A percentile compares a stretch with the other conserved stretches of the same genome.
Conservation (phyloP, 2,113 vertebrate species). For the Charina bottae region DNA sequence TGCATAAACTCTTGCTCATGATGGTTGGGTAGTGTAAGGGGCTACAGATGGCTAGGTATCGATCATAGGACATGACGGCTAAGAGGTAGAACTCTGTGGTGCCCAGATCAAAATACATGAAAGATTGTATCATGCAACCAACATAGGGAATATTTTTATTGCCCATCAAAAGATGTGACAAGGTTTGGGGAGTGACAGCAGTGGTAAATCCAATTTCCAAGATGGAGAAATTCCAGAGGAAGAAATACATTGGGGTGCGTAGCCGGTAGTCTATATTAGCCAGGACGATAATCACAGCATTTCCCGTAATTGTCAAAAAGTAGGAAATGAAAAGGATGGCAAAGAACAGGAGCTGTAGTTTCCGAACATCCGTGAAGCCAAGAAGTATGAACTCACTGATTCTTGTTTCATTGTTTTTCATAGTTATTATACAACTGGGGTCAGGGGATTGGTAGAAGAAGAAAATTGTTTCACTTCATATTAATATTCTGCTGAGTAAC, state of each 20-base stretch:
- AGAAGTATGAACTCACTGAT: constrained; percentile 53
- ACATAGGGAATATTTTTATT: neutral
- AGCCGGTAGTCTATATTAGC: constrained; percentile 36
- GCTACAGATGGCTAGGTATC: constrained; percentile 38
- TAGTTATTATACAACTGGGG: no score
- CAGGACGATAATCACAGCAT: constrained; percentile 45
- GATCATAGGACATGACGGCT: neutral
- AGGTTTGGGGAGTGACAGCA: neutral
- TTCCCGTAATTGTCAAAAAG: constrained; percentile 47
- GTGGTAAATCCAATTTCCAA: neutral
- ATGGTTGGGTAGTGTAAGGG: constrained; percentile 54
- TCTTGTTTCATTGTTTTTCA: neutral
- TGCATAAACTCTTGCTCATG: constrained; percentile 48
- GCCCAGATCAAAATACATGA: neutral
- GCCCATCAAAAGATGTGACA: neutral
- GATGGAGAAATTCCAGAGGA: neutral
- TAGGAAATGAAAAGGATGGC: constrained; percentile 43
- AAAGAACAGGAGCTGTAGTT: constrained; percentile 36
- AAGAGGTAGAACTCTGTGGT: neutral
- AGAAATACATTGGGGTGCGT: neutral
- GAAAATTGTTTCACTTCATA: neutral
- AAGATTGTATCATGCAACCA: neutral
- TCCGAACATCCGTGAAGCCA: constrained; percentile 43
- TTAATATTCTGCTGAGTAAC: neutral
- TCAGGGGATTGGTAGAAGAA: neutral